Percentiles rank a stretch among this genome's conserved stretches.
Evolutionary conservation across 2,113 vertebrate genomes (phyloP).

Genomic region (Smithornis capensis): DNA sequence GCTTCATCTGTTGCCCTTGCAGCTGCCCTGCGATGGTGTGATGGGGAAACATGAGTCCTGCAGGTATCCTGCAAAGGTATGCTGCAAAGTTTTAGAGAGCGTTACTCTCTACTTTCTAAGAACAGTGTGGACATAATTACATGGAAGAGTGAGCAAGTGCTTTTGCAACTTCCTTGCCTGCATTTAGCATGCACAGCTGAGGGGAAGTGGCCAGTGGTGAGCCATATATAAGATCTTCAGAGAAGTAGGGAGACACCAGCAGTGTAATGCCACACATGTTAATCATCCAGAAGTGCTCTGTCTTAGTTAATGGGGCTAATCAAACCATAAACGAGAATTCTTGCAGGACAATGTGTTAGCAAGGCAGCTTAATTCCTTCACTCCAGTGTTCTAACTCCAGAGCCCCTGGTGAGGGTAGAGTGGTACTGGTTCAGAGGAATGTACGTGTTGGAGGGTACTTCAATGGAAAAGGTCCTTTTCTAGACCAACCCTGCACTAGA

Average conservation of each 20-base stretch:
- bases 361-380: background rate
- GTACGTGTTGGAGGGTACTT: background rate
- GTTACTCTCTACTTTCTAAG: conserved; percentile 54
- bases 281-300: background rate
- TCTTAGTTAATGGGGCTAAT: background rate
- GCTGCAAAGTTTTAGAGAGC: background rate
- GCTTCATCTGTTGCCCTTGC: accelerated
- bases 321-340: background rate
- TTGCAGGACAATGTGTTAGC: background rate
- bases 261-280: background rate
- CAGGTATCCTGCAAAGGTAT: background rate
- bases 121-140: conserved; percentile 32
- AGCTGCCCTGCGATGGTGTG: accelerated
- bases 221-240: conserved; percentile 4
- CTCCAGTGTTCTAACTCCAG: background rate
- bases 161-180: conserved; percentile 53
- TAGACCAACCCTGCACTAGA: background rate
- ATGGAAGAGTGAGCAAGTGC: conserved; percentile 21
- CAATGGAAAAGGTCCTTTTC: background rate
- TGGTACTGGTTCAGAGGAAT: background rate
- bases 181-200: background rate
- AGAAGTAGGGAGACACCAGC: background rate
- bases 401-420: background rate
- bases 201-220: conserved; percentile 31
- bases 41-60: accelerated